Conservation (phyloP, 2,888 invertebrate species). For the Rhimphoctona megacephalus region DNA sequence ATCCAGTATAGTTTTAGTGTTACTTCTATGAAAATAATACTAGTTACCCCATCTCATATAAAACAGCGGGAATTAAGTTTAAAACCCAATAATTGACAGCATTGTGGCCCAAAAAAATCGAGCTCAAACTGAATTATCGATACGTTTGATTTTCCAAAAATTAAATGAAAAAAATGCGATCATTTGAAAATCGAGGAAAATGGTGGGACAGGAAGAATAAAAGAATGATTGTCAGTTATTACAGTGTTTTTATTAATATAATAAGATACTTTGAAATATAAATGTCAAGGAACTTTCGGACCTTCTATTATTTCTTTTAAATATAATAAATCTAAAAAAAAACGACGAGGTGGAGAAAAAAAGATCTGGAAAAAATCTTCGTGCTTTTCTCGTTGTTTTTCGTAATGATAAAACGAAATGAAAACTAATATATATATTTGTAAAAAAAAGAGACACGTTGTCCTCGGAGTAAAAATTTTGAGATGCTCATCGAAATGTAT, state of each 20-base stretch:
- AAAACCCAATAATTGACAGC: neutral
- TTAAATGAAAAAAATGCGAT: neutral
- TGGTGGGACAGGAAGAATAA: constrained; percentile 5
- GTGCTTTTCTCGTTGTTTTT: constrained; percentile 17
- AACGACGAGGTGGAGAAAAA: constrained; percentile 40
- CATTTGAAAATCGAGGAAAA: neutral
- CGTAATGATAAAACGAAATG: neutral
- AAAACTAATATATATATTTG: neutral
- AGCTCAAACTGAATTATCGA: neutral
- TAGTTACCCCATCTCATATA: too few relatives aligned
- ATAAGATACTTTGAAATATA: constrained; percentile 82
- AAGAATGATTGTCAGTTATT: constrained; percentile 73
- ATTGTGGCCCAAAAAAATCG: neutral
- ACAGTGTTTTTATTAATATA: constrained; percentile 81
- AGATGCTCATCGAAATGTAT: constrained; percentile 8
- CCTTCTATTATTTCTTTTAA: constrained; percentile 72
- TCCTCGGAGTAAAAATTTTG: neutral
- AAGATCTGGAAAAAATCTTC: constrained; percentile 45
- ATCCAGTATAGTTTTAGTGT: too few relatives aligned
- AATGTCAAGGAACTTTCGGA: constrained; percentile 83
- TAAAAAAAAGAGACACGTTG: constrained; percentile 17
- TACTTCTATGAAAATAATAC: too few relatives aligned
- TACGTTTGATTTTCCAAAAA: neutral
- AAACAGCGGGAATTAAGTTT: too few relatives aligned
- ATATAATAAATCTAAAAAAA: constrained; percentile 73